phyloP scores from a whole-genome alignment of 2,113 vertebrate genomes.

The Acrocephalus arundinaceus region DNA sequence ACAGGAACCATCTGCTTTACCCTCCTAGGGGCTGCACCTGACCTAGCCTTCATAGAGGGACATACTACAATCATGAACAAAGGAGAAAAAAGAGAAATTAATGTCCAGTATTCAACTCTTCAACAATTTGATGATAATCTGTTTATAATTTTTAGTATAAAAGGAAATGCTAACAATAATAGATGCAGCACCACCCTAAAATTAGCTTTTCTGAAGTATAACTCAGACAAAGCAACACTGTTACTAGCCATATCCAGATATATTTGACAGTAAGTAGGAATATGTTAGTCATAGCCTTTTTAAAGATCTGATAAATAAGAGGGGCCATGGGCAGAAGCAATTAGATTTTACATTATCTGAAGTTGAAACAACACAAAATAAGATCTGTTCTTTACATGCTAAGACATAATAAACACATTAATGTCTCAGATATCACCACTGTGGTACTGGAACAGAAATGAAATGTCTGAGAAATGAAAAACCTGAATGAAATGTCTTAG shows the following conservation, averaged over 20 bases:
- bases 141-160: not conserved
- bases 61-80: not conserved
- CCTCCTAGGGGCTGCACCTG: slow-evolving; percentile 5
- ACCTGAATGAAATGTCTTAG: not conserved
- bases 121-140: not conserved
- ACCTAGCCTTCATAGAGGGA: not conserved
- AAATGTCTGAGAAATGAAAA: too few relatives aligned
- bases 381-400: not conserved
- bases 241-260: not conserved
- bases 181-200: not conserved
- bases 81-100: not conserved
- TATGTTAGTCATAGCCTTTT: not conserved
- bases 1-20: slow-evolving; percentile 36
- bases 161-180: not conserved
- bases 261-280: not conserved
- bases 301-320: not conserved
- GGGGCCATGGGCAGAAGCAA: not conserved
- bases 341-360: not conserved
- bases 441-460: not conserved
- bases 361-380: not conserved
- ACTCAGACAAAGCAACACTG: not conserved
- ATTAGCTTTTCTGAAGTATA: not conserved
- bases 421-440: not conserved
- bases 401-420: not conserved
- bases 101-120: not conserved